Evolutionary conservation across 1,140 invertebrate species (phyloP), one percentile per base, ranked within the genome.

Genomic region (Tetramorium simillimum): DNA sequence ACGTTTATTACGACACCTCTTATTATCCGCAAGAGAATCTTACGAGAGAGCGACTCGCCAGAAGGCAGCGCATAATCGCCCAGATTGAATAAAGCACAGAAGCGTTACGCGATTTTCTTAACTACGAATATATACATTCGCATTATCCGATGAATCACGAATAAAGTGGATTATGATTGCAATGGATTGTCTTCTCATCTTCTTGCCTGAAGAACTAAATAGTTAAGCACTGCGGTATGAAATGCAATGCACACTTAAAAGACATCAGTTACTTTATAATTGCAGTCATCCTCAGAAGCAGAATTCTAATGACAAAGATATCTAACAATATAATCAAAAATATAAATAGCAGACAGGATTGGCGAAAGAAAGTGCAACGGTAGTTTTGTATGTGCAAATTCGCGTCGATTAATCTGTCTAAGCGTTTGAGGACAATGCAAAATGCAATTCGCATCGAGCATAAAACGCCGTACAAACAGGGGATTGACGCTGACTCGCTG

Each of bases 1-100:
- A 85, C 60, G 70, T 49, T 70, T 24, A 78, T 89, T 89, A 56
- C 88, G 49, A 89, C 88, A 89, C 33, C 24, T 63, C 40, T n/a
- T 46, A 46, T 81, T 86, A 86, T 86, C 12, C 46, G 18, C 49
- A 1, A 46, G 28, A 10, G 67, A 9, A 81, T 86, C 70, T 89
- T 24, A 53, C 16, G n/a, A 58, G 46, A 67, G n/a, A 65, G 40
- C 10, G 37, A 33, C 70, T 51, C 46, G 49, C 5, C 40, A 75
- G 70, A 73, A 51, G 56, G 21, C 37, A 16, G 43, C 18, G 14
- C 40, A 49, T 70, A 81, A 89, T 89, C 73, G 53, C n/a, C 21
- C 62, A 73, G 88, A 89, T 89, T 56, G 69, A 49, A 69, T 53
- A 81, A 81, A 82, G 58, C 40, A 56, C 51, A 86, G 62, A 80